These are phyloP conservation scores for Parthenolecanium corni DNA, from an alignment of 2,888 invertebrate species.

Conservation along the genomic window DNA sequence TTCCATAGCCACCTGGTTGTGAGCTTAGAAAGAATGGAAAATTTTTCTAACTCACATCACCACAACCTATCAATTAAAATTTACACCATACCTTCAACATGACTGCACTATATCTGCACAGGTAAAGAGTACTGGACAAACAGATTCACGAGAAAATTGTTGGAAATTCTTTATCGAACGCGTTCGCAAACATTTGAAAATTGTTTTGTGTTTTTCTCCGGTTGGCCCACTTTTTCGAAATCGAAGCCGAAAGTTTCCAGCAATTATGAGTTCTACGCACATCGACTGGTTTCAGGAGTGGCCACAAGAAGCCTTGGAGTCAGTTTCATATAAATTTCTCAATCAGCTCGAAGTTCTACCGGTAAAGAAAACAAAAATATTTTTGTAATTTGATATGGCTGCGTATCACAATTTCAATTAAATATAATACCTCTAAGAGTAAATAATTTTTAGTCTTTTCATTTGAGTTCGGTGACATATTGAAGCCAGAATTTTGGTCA, in stretches of 20 bases:
- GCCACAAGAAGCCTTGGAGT: slow-evolving; percentile 81
- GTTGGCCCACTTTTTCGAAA: slow-evolving; percentile 79
- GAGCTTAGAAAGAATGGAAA: too few species aligned
- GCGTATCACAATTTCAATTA: background rate
- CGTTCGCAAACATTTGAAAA: slow-evolving; percentile 63
- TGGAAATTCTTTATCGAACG: slow-evolving; percentile 91
- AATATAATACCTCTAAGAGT: background rate
- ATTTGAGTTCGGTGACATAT: background rate
- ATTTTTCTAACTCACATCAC: too few species aligned
- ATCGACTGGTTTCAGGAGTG: slow-evolving; percentile 97
- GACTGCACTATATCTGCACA: too few species aligned
- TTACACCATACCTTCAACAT: too few species aligned
- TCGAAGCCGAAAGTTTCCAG: slow-evolving; percentile 84
- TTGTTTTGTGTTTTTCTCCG: slow-evolving; percentile 87
- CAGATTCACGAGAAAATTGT: slow-evolving; percentile 82
- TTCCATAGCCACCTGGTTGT: too few species aligned
- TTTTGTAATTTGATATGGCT: background rate
- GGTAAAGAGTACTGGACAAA: slow-evolving; percentile 68
- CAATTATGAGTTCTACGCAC: slow-evolving; percentile 80
- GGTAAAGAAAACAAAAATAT: slow-evolving; percentile 40
- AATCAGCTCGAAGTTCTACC: slow-evolving; percentile 62
- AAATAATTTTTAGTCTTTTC: background rate
- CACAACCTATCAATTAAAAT: too few species aligned
- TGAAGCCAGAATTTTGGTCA: background rate
- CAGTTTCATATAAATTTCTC: slow-evolving; percentile 74